phyloP scores from a whole-genome alignment of 2,888 invertebrate genomes.

The Acleris sparsana region DNA sequence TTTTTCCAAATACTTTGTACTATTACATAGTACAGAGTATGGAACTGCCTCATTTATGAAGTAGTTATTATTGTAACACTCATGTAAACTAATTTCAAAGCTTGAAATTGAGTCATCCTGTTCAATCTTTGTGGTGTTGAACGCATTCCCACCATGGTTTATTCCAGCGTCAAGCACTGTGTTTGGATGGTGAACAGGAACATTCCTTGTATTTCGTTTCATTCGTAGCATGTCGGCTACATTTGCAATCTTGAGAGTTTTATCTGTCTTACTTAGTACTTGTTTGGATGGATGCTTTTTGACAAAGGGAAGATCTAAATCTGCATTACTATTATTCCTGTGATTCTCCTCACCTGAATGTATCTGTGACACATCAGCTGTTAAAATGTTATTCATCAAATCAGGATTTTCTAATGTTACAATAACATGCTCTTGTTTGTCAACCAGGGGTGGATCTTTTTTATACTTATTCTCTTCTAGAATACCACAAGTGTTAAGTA shows the following conservation, averaged over 20 bases:
- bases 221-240: conserved; percentile 43
- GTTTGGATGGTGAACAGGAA: conserved; percentile 71
- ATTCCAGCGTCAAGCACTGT: conserved; percentile 88
- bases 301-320: conserved; percentile 8
- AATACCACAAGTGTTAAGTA: conserved; percentile 90
- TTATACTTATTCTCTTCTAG: conserved; percentile 88
- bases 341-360: conserved; percentile 29
- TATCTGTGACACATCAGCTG: not conserved
- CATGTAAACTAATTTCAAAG: conserved; percentile 90
- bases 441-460: conserved; percentile 83
- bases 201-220: conserved; percentile 61
- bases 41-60: conserved; percentile 89
- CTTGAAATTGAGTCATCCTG: conserved; percentile 90
- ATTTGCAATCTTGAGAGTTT: conserved; percentile 18
- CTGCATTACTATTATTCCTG: conserved; percentile 38
- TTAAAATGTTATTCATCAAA: conserved; percentile 37
- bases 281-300: conserved; percentile 27
- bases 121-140: conserved; percentile 78
- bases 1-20: conserved; percentile 87
- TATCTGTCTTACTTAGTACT: not conserved
- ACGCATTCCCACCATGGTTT: conserved; percentile 89
- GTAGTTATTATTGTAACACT: conserved; percentile 90
- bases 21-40: conserved; percentile 86
- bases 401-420: conserved; percentile 71
- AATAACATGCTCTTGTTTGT: conserved; percentile 83